Evolutionary conservation across 2,888 invertebrate species (phyloP).

Genomic region (Drosophila infuscata): DNA sequence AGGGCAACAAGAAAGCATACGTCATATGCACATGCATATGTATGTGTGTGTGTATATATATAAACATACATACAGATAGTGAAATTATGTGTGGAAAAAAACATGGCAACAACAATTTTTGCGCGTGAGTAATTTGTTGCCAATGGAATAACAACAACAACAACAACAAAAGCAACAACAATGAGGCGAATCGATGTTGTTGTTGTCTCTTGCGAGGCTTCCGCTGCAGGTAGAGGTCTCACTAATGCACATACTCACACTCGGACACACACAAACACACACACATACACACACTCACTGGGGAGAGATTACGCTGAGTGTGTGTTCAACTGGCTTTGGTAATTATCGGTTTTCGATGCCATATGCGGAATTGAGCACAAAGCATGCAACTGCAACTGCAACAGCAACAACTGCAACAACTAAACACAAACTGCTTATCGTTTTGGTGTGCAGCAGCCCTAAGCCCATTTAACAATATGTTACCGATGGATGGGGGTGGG

Average conservation of each 20-base stretch:
- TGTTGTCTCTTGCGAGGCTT: slow-evolving; percentile 73
- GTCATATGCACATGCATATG: slow-evolving; percentile 49
- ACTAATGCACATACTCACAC: slow-evolving; percentile 25
- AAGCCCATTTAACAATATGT: slow-evolving; percentile 45
- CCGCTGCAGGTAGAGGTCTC: slow-evolving; percentile 72
- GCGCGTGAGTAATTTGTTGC: slow-evolving; percentile 81
- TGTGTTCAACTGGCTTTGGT: slow-evolving; percentile 57
- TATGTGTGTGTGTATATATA: not conserved
- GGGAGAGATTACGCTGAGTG: slow-evolving; percentile 39
- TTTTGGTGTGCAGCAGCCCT: slow-evolving; percentile 60
- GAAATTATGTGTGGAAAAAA: slow-evolving; percentile 73
- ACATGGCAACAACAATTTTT: slow-evolving; percentile 69
- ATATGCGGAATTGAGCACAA: slow-evolving; percentile 72
- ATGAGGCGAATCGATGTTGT: slow-evolving; percentile 13
- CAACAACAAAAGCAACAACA: slow-evolving; percentile 25
- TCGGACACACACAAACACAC: not conserved
- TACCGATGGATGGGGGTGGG: not conserved
- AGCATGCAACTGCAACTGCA: slow-evolving; percentile 48
- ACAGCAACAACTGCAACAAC: slow-evolving; percentile 15
- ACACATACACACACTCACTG: slow-evolving; percentile 1
- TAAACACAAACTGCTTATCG: slow-evolving; percentile 30
- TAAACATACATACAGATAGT: slow-evolving; percentile 33
- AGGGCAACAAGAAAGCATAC: slow-evolving; percentile 73
- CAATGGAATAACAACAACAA: slow-evolving; percentile 40
- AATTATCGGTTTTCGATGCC: slow-evolving; percentile 82